Conservation (phyloP, 2,888 invertebrate species). For the Altica lythri region DNA sequence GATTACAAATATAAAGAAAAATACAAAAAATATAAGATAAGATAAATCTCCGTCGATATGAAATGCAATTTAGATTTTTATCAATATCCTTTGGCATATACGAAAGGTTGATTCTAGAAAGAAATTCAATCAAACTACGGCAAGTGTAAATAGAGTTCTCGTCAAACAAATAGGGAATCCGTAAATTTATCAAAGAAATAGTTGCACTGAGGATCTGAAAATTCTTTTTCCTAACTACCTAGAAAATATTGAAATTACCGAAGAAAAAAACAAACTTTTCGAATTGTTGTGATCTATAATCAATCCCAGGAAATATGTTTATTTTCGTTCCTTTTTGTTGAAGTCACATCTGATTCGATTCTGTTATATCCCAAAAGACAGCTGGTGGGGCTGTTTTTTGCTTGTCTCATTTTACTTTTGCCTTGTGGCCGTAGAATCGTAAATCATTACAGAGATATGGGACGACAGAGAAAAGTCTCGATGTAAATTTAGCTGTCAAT, state of each 20-base stretch:
- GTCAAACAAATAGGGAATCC: constrained; percentile 24
- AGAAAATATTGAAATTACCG: too few species aligned
- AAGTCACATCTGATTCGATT: too few species aligned
- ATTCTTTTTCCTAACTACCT: too few species aligned
- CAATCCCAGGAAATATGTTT: too few species aligned
- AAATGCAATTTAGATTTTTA: background rate
- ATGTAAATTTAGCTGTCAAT: constrained; percentile 13
- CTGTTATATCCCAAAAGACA: constrained; percentile 5
- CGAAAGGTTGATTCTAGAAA: too few species aligned
- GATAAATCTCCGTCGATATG: too few species aligned
- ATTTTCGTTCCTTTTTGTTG: background rate
- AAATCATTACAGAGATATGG: constrained; percentile 1
- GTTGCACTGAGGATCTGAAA: constrained; percentile 15
- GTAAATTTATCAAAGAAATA: constrained; percentile 34
- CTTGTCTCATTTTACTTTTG: constrained; percentile 4
- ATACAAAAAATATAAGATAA: too few species aligned
- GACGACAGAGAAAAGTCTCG: constrained; percentile 3
- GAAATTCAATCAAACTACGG: constrained; percentile 18
- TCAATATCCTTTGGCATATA: too few species aligned
- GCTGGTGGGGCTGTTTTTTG: constrained; percentile 1
- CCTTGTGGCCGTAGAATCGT: background rate
- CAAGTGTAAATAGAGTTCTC: constrained; percentile 18
- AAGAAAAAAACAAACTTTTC: too few species aligned
- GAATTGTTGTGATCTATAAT: too few species aligned
- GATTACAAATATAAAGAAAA: too few species aligned